Evolutionary conservation across 2,888 invertebrate genomes (phyloP), one percentile per base, ranked within the genome.

Genomic region (Corythucha ciliata): DNA sequence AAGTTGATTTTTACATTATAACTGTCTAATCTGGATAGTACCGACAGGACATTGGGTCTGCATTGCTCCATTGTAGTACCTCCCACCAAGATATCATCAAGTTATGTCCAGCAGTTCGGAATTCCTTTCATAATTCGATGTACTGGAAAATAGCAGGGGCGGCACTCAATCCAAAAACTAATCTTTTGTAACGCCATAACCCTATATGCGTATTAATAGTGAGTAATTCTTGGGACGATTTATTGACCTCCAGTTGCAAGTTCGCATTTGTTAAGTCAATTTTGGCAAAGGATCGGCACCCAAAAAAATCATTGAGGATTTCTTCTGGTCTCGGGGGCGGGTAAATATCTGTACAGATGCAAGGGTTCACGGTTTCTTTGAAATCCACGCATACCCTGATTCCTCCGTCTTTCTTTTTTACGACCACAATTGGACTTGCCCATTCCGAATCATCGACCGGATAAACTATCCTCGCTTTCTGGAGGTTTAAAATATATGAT

Each of bases 381-480:
- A 61, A 64, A 60, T 67, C 63, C 3, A 63, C 60, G 54, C 64
- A 65, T n/a, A 66, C 57, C 47, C 65, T 25, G 7, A 64, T 54
- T 4, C 56, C 51, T n/a, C 54, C 52, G 45, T 59, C 58, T 34
- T 48, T 57, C 44, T 66, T 64, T 21, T 60, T 61, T 3, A 65
- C 63, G 33, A 63, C 53, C 1, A 65, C 63, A 4, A 65, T 62
- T 5, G 65, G 64, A 48, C 59, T 59, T 12, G 62, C 62, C 62
- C 61, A 64, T 25, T 60, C 54, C 2, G 49, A 37, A 12, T 36
- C 14, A 16, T 27, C 42, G 4, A 49, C 42, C 12, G 14, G 27
- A 18, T 49, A 42, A 4, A 41, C 21, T n/a, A 29, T 40, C 2
- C 49, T 42, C 21, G 18, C 27, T 3, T 29, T 6, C 16, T 29